A percentile compares a stretch with the other conserved stretches of the same genome.
Evolutionary conservation across 1,140 invertebrate genomes (phyloP).

Genomic region (Branchinecta lynchi): DNA sequence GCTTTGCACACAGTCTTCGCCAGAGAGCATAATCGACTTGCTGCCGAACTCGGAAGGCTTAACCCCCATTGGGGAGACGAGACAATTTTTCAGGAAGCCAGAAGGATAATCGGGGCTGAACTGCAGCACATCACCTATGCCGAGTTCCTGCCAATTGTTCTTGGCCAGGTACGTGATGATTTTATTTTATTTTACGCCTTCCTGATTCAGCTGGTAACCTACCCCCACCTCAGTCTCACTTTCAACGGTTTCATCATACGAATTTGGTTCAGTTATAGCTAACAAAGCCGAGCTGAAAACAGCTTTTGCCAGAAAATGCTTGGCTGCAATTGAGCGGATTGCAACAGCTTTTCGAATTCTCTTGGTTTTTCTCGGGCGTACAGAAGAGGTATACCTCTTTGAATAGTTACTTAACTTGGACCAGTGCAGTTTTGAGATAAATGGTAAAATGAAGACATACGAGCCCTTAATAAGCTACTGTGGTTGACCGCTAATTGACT

Average conservation of each 20-base stretch:
- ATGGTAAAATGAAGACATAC: too few relatives aligned
- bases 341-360: too few relatives aligned
- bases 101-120: slow-evolving; percentile 36
- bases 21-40: slow-evolving; percentile 38
- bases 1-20: slow-evolving; percentile 36
- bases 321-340: too few relatives aligned
- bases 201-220: not conserved
- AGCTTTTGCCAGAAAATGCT: too few relatives aligned
- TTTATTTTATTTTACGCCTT: slow-evolving; percentile 10
- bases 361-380: too few relatives aligned
- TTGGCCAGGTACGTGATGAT: slow-evolving; percentile 29
- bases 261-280: not conserved
- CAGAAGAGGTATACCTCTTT: too few relatives aligned
- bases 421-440: too few relatives aligned
- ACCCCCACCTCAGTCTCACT: not conserved
- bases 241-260: not conserved
- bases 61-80: slow-evolving; percentile 40
- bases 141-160: slow-evolving; percentile 38
- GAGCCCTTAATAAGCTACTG: too few relatives aligned
- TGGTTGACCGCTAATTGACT: too few relatives aligned
- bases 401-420: too few relatives aligned
- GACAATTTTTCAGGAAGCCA: slow-evolving; percentile 32
- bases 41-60: slow-evolving; percentile 30
- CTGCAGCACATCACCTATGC: slow-evolving; percentile 37
- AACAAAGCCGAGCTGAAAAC: too few relatives aligned